phyloP scores from a whole-genome alignment of 1,140 invertebrate species.

The Diabrotica undecimpunctata region DNA sequence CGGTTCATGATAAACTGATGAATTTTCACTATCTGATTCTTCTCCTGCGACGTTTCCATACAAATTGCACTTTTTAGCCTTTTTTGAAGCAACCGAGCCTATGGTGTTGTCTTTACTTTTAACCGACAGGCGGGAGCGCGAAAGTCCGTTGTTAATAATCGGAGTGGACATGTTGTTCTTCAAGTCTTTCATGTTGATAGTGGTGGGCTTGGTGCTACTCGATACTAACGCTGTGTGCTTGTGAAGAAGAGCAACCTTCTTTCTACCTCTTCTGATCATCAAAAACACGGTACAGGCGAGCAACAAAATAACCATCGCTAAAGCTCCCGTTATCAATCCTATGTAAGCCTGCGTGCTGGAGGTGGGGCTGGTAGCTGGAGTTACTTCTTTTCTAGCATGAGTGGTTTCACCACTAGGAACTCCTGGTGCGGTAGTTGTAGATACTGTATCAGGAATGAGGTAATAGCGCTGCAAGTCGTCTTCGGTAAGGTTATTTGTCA shows the following conservation, averaged over 20 bases:
- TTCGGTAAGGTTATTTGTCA: constrained; percentile 50
- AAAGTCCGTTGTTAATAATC: constrained; percentile 56
- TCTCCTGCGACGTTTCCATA: constrained; percentile 52
- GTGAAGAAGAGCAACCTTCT: constrained; percentile 63
- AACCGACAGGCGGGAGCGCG: constrained; percentile 51
- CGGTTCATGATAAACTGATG: constrained; percentile 59
- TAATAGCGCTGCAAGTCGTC: constrained; percentile 50
- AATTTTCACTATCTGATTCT: constrained; percentile 58
- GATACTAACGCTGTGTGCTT: constrained; percentile 62
- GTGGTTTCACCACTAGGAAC: constrained; percentile 39
- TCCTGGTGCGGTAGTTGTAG: constrained; percentile 40
- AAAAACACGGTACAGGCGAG: constrained; percentile 66
- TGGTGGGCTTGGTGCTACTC: constrained; percentile 51
- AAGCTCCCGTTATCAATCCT: constrained; percentile 72
- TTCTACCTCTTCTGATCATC: constrained; percentile 66
- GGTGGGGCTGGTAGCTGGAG: constrained; percentile 63
- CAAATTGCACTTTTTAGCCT: constrained; percentile 42
- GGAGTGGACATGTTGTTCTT: constrained; percentile 54
- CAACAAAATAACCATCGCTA: constrained; percentile 68
- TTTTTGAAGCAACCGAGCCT: constrained; percentile 34
- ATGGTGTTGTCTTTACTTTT: constrained; percentile 47
- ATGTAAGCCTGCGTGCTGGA: constrained; percentile 68
- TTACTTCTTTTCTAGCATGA: constrained; percentile 51
- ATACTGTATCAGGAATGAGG: constrained; percentile 39
- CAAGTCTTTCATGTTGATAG: constrained; percentile 66